These are phyloP conservation scores for Cotesia glomerata DNA, from an alignment of 1,140 invertebrate genomes.

Conservation along the genomic window DNA sequence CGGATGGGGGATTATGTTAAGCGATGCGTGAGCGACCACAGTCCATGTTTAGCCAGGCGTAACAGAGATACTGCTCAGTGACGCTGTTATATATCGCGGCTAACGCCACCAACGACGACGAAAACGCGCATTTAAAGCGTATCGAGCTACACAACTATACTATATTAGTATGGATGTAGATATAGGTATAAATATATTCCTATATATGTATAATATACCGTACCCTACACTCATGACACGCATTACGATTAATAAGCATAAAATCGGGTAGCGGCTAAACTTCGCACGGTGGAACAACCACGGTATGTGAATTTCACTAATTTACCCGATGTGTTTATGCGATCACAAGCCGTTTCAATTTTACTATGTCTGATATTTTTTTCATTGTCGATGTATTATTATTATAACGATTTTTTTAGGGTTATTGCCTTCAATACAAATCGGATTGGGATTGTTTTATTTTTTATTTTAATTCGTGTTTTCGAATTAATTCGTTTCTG, in stretches of 20 bases:
- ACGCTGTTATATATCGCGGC: constrained; percentile 48
- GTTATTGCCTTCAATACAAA: background rate
- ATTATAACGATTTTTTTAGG: background rate
- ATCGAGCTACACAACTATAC: constrained; percentile 18
- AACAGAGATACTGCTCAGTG: constrained; percentile 58
- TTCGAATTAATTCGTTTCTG: no score
- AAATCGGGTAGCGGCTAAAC: constrained; percentile 40
- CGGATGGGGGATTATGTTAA: constrained; percentile 57
- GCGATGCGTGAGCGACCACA: constrained; percentile 59
- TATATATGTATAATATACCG: no score
- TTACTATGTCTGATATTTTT: constrained; percentile 6
- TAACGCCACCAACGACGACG: constrained; percentile 17
- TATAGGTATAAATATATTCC: no score
- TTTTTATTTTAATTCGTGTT: background rate
- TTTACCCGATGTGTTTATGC: background rate
- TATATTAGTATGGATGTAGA: no score
- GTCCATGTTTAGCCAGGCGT: constrained; percentile 55
- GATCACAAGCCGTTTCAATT: background rate
- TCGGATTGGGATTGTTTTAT: no score
- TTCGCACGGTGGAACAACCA: constrained; percentile 6
- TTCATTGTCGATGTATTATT: background rate
- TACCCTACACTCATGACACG: constrained; percentile 25
- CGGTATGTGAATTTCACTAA: constrained; percentile 22
- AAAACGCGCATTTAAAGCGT: constrained; percentile 22
- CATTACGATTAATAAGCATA: constrained; percentile 55